A percentile compares a stretch with the other conserved stretches of the same genome.
Evolutionary conservation across 2,888 invertebrate species (phyloP).

Genomic region (Operophtera brumata): DNA sequence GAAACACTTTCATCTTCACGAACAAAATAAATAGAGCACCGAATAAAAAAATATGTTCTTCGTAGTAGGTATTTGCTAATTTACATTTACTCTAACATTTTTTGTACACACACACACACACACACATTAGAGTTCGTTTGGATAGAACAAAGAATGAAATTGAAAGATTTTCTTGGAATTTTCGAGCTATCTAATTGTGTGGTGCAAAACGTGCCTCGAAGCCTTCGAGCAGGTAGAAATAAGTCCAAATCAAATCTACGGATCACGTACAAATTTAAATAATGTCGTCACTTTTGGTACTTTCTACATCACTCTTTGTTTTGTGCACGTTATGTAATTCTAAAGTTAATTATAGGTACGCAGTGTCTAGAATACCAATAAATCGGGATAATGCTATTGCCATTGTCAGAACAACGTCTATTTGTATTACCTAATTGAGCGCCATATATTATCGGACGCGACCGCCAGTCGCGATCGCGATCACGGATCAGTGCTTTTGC

Average conservation of each 20-base stretch:
- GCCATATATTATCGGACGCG: too few species aligned
- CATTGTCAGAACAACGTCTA: neutral
- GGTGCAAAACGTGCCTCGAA: slow-evolving; percentile 35
- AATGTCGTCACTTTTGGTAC: slow-evolving; percentile 47
- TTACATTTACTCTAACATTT: neutral
- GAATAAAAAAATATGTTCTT: neutral
- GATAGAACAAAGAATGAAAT: slow-evolving; percentile 9
- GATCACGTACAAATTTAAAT: slow-evolving; percentile 53
- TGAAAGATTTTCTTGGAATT: slow-evolving; percentile 15
- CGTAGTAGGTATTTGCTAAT: neutral
- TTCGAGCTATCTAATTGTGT: slow-evolving; percentile 25
- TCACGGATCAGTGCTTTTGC: too few species aligned
- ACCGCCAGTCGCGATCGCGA: too few species aligned
- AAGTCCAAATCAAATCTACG: slow-evolving; percentile 34
- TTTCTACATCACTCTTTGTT: slow-evolving; percentile 51
- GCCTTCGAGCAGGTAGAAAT: slow-evolving; percentile 25
- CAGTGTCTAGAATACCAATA: slow-evolving; percentile 11
- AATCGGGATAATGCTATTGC: neutral
- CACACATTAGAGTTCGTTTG: too few species aligned
- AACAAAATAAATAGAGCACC: neutral
- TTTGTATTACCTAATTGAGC: too few species aligned
- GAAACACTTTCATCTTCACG: neutral
- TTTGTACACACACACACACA: too few species aligned
- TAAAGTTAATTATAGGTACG: slow-evolving; percentile 9
- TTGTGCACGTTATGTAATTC: slow-evolving; percentile 43